These are phyloP conservation scores for Sipha flava DNA, from an alignment of 1,140 invertebrate species.

Conservation along the genomic window DNA sequence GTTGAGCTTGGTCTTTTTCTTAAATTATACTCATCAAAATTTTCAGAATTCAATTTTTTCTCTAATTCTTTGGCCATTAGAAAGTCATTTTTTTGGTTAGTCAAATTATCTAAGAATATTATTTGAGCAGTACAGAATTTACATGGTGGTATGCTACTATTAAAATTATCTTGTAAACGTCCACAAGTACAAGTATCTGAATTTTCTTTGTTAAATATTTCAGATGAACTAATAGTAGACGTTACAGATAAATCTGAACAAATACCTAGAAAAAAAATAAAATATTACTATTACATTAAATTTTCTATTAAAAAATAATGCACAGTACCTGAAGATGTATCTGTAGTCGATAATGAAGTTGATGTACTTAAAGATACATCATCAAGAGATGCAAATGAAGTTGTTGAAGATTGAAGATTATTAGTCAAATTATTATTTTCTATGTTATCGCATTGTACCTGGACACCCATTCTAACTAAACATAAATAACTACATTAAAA, in stretches of 20 bases:
- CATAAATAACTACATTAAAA: background rate
- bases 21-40: background rate
- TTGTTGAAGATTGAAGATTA: background rate
- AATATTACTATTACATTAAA: background rate
- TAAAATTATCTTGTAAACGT: background rate
- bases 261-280: background rate
- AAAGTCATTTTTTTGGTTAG: slow-evolving; percentile 5
- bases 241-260: background rate
- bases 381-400: too few relatives aligned
- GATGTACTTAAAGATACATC: too few relatives aligned
- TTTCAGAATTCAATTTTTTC: background rate
- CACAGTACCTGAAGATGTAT: background rate
- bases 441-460: background rate
- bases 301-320: background rate
- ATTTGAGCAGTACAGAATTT: background rate
- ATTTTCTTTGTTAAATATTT: background rate
- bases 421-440: background rate
- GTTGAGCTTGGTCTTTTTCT: background rate
- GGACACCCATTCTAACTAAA: background rate
- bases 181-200: slow-evolving; percentile 9
- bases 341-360: too few relatives aligned
- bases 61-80: background rate
- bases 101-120: background rate
- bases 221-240: background rate
- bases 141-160: background rate